Evolutionary conservation across 2,113 vertebrate species (phyloP).

Genomic region (Nothobranchius kuhntae): DNA sequence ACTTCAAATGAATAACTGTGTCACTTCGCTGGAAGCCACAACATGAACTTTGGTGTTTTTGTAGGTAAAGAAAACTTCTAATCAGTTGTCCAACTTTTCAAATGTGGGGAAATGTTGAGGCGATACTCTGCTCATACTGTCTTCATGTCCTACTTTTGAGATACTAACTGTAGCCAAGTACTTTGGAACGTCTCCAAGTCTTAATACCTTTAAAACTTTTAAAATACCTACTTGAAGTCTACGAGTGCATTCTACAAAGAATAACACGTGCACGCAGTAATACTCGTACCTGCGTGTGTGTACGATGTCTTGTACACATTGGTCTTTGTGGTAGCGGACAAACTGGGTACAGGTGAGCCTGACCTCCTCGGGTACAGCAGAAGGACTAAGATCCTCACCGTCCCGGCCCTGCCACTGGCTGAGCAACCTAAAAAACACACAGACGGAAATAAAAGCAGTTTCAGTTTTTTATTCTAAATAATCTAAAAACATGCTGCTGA

Average conservation of each 20-base stretch:
- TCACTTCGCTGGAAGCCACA: too few species aligned
- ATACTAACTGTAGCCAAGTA: too few species aligned
- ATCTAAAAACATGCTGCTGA: neutral
- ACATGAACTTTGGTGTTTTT: too few species aligned
- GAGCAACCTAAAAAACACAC: constrained; percentile 78
- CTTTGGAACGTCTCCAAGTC: neutral
- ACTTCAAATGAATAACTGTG: too few species aligned
- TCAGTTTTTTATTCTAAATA: neutral
- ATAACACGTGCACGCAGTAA: neutral
- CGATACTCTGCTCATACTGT: too few species aligned
- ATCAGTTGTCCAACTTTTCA: too few species aligned
- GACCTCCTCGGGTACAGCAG: constrained; percentile 88
- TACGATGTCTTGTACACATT: constrained; percentile 91
- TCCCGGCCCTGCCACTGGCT: constrained; percentile 85
- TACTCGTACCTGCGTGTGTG: constrained; percentile 84
- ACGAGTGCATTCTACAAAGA: too few species aligned
- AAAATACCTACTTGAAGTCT: too few species aligned
- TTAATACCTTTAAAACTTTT: too few species aligned
- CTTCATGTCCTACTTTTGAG: too few species aligned
- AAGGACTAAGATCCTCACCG: constrained; percentile 63
- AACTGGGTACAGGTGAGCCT: constrained; percentile 95
- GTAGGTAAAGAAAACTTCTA: too few species aligned
- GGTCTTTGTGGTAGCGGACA: constrained; percentile 92
- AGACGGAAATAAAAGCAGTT: neutral
- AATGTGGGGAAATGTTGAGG: too few species aligned